A percentile compares a stretch with the other conserved stretches of the same genome.
phyloP scores from a whole-genome alignment of 2,113 vertebrate genomes.

The Gymnorhina tibicen region DNA sequence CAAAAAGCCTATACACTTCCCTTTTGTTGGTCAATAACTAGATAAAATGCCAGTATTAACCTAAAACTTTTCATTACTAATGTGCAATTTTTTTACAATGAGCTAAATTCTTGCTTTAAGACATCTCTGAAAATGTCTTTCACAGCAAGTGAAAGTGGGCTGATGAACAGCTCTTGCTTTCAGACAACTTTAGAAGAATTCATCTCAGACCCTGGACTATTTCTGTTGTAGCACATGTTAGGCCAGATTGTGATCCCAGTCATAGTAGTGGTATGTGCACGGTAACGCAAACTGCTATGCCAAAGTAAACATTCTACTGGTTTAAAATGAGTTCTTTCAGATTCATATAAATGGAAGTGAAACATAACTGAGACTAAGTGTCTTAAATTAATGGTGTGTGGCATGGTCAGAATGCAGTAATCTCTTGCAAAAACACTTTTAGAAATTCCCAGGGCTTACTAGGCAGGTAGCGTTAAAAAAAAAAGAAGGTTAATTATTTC shows the following conservation, averaged over 20 bases:
- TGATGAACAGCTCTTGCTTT: background rate
- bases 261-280: background rate
- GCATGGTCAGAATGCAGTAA: background rate
- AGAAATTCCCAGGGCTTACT: background rate
- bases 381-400: background rate
- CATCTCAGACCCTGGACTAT: background rate
- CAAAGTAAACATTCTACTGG: background rate
- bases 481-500: background rate
- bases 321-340: background rate
- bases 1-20: background rate
- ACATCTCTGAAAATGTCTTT: background rate
- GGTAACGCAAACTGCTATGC: background rate
- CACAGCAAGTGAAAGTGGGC: background rate
- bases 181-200: background rate
- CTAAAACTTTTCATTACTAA: background rate
- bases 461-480: background rate
- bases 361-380: background rate
- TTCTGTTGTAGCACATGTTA: background rate
- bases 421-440: background rate
- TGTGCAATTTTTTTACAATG: background rate
- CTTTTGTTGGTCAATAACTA: background rate
- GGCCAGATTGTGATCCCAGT: background rate
- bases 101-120: background rate
- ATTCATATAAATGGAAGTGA: background rate
- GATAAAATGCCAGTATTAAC: background rate